Percentiles rank a stretch among this genome's conserved stretches.
Evolutionary conservation across 2,888 invertebrate genomes (phyloP).

Genomic region (Autographa pulchrina): DNA sequence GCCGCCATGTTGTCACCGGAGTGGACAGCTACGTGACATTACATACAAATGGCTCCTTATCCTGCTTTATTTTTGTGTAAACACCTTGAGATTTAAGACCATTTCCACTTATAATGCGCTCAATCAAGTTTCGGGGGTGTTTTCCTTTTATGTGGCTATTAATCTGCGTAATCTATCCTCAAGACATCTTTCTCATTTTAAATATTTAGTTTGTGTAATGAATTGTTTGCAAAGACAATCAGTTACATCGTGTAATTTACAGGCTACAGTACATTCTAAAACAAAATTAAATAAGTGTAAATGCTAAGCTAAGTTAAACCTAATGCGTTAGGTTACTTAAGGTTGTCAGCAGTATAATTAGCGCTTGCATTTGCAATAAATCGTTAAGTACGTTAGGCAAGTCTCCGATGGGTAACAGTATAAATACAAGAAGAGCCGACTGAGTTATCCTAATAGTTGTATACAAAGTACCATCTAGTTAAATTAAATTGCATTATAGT

Average conservation of each 20-base stretch:
- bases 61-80: conserved; percentile 69
- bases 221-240: no score
- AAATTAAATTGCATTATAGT: conserved; percentile 11
- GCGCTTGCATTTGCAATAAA: neutral
- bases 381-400: neutral
- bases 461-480: conserved; percentile 6
- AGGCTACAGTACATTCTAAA: neutral
- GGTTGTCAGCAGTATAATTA: neutral
- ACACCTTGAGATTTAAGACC: conserved; percentile 73
- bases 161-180: no score
- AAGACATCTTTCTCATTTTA: no score
- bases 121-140: conserved; percentile 40
- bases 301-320: neutral
- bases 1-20: conserved; percentile 75
- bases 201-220: no score
- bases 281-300: neutral
- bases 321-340: neutral
- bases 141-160: conserved; percentile 17
- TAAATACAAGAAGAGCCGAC: neutral
- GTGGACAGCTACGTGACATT: conserved; percentile 75
- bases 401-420: neutral
- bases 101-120: conserved; percentile 60
- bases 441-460: neutral
- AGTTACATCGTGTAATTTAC: no score
- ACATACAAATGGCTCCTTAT: conserved; percentile 75